Percentiles rank a stretch among this genome's conserved stretches.
Conservation (phyloP, 2,113 vertebrate genomes). For the Muscicapa adusta region DNA sequence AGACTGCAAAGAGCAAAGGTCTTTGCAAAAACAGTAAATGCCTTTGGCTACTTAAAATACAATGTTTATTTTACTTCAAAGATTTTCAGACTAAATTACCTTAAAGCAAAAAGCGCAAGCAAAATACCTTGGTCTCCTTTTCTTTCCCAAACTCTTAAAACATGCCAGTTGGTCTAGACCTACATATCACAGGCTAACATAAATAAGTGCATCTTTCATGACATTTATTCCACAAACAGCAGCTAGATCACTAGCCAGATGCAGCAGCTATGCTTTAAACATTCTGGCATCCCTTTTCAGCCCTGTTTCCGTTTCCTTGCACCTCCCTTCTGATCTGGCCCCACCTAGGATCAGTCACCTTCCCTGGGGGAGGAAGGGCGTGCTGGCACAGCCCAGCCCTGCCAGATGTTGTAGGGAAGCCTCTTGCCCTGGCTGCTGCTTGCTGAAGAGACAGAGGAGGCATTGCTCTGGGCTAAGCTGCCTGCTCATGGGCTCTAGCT, state of each 20-base stretch:
- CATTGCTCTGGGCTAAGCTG: background rate
- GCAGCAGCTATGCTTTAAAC: constrained; percentile 19
- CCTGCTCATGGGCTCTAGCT: background rate
- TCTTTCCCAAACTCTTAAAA: background rate
- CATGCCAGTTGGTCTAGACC: background rate
- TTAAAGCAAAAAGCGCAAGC: constrained; percentile 4
- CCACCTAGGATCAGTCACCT: background rate
- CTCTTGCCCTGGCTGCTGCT: background rate
- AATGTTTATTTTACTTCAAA: constrained; percentile 62
- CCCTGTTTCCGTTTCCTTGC: background rate
- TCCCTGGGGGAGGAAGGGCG: background rate
- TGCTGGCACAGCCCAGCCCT: background rate
- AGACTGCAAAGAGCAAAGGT: constrained; percentile 22
- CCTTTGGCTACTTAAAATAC: constrained; percentile 38
- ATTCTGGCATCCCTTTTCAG: background rate
- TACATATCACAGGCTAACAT: constrained; percentile 9
- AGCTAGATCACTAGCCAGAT: constrained; percentile 23
- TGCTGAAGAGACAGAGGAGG: background rate
- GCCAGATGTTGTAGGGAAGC: constrained; percentile 23
- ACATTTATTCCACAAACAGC: constrained; percentile 35
- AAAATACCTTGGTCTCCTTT: background rate
- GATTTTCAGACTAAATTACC: constrained; percentile 35
- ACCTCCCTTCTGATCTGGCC: constrained; percentile 25
- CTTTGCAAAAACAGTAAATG: constrained; percentile 31
- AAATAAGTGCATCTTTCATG: constrained; percentile 59